Evolutionary conservation across 2,113 vertebrate genomes (phyloP).

Genomic region (Myodes glareolus): DNA sequence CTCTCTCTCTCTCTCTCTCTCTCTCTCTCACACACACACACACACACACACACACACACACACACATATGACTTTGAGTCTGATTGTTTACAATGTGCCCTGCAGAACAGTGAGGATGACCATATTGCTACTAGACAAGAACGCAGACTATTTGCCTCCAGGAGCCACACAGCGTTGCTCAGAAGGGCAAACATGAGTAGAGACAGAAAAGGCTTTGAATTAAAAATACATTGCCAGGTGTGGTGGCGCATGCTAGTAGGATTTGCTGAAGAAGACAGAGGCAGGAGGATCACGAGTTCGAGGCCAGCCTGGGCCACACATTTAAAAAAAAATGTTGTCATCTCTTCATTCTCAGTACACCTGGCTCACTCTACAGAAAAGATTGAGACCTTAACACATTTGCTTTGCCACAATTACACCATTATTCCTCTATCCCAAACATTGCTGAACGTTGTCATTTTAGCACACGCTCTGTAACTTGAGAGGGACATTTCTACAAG

Average conservation of each 20-base stretch:
- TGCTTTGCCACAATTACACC: neutral
- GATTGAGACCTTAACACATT: neutral
- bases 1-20: too few relatives aligned
- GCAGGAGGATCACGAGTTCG: too few relatives aligned
- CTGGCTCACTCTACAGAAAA: neutral
- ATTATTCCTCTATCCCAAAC: neutral
- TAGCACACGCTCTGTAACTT: neutral
- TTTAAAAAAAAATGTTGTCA: too few relatives aligned
- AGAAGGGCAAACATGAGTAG: neutral
- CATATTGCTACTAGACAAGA: neutral
- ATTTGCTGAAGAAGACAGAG: too few relatives aligned
- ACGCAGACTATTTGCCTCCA: neutral
- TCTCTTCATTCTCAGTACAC: neutral
- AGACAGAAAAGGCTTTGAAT: neutral
- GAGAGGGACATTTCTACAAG: neutral
- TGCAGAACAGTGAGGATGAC: neutral
- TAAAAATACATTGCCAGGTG: neutral
- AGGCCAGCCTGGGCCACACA: too few relatives aligned
- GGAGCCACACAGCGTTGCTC: neutral
- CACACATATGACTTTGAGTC: neutral
- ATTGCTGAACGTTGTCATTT: neutral
- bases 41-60: too few relatives aligned
- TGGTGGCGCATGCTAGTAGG: too few relatives aligned
- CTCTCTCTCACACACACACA: too few relatives aligned
- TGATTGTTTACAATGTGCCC: neutral